These are phyloP conservation scores for Andrena bicolor DNA, from an alignment of 2,888 invertebrate genomes.

Conservation along the genomic window DNA sequence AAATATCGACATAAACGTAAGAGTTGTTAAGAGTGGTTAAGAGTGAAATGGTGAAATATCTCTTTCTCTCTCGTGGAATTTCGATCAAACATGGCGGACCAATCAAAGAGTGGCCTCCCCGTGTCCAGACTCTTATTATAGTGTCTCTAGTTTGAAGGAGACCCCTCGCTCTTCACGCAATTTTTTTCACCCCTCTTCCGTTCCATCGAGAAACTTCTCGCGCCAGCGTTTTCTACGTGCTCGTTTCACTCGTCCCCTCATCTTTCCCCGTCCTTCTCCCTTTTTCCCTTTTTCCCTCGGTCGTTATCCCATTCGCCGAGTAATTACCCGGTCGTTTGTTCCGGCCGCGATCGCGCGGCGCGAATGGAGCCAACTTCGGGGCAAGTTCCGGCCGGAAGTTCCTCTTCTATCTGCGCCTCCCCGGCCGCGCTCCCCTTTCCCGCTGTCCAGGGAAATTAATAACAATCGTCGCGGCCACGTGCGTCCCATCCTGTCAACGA, in stretches of 20 bases:
- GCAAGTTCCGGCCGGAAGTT: constrained; percentile 32
- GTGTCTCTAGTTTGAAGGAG: too few relatives aligned
- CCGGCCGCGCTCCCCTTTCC: neutral
- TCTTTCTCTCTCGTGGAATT: too few relatives aligned
- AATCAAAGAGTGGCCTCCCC: too few relatives aligned
- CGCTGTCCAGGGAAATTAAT: constrained; percentile 8
- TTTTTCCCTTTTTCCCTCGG: neutral
- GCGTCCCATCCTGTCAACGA: neutral
- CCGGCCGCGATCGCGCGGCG: constrained; percentile 58
- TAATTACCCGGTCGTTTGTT: constrained; percentile 75
- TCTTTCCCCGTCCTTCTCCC: neutral
- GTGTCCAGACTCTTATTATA: too few relatives aligned
- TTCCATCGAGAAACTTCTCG: too few relatives aligned
- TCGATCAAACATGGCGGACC: too few relatives aligned
- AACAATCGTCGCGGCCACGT: neutral
- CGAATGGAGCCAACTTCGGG: constrained; percentile 61
- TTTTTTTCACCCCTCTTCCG: too few relatives aligned
- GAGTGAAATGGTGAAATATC: too few relatives aligned
- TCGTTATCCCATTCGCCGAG: constrained; percentile 66
- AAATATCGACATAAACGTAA: too few relatives aligned
- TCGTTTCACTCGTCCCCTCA: neutral
- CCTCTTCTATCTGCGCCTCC: constrained; percentile 6
- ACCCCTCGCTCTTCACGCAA: too few relatives aligned
- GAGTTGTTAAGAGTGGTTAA: too few relatives aligned
- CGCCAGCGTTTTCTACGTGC: neutral